These are phyloP conservation scores for Dryoscopus gambensis DNA, from an alignment of 2,113 vertebrate species.

Conservation along the genomic window DNA sequence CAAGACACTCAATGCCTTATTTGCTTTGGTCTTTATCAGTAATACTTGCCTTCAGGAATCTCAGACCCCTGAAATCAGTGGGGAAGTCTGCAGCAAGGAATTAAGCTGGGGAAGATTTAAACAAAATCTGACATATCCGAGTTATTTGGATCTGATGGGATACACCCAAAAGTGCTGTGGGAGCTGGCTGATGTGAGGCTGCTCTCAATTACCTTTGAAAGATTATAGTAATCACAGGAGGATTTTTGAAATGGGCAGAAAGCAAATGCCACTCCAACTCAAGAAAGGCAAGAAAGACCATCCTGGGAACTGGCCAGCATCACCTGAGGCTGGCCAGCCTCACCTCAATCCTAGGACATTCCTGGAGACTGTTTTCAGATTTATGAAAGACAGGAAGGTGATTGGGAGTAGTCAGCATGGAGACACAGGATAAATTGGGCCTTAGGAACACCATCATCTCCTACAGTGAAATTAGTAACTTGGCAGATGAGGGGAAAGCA, in stretches of 20 bases:
- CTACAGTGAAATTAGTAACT: background rate
- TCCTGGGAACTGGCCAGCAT: background rate
- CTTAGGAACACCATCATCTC: background rate
- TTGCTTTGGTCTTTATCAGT: background rate
- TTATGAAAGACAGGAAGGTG: background rate
- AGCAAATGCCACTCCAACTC: background rate
- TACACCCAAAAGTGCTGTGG: background rate
- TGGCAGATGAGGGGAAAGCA: background rate
- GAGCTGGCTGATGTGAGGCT: background rate
- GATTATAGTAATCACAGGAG: background rate
- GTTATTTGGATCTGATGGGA: background rate
- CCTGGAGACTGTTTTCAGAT: background rate
- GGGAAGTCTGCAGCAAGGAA: background rate
- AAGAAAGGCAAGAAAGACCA: background rate
- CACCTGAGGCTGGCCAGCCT: background rate
- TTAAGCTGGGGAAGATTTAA: background rate
- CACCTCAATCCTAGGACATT: background rate
- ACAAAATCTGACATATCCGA: accelerated
- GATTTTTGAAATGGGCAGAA: background rate
- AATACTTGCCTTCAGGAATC: background rate
- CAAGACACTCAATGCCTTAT: background rate
- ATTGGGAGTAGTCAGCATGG: background rate
- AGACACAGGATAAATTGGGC: background rate
- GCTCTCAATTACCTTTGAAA: background rate
- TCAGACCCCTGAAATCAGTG: background rate